phyloP scores from a whole-genome alignment of 2,113 vertebrate genomes.

The Ramphastos sulfuratus region DNA sequence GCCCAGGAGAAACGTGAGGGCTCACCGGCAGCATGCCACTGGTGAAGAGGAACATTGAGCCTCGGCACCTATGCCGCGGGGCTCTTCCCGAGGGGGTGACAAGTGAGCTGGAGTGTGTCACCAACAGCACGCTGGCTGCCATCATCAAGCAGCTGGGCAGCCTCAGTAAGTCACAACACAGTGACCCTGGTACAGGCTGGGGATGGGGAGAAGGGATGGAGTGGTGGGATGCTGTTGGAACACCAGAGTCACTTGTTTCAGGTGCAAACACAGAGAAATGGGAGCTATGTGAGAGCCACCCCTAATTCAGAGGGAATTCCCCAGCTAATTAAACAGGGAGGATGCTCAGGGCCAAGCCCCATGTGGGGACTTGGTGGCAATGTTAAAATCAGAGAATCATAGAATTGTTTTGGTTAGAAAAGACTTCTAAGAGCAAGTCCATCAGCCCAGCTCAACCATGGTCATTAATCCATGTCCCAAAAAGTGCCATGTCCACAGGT shows the following conservation, averaged over 20 bases:
- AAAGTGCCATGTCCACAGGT: too few species aligned
- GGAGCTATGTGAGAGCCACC: not conserved
- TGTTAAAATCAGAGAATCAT: too few species aligned
- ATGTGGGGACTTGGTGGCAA: not conserved
- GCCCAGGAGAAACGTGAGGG: not conserved
- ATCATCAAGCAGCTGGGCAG: constrained; percentile 93
- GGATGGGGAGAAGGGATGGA: not conserved
- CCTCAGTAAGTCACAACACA: constrained; percentile 81
- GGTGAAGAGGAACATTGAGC: constrained; percentile 91
- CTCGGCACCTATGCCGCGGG: constrained; percentile 88
- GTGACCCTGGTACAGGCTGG: fast-evolving
- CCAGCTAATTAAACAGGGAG: not conserved
- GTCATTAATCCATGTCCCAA: too few species aligned
- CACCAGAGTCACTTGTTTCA: fast-evolving
- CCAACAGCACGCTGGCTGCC: constrained; percentile 91
- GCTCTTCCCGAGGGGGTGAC: constrained; percentile 86
- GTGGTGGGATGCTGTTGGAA: not conserved
- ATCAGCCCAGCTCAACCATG: too few species aligned
- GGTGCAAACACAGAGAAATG: fast-evolving
- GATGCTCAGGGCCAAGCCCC: not conserved
- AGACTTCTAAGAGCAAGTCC: too few species aligned
- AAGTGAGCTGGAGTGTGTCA: constrained; percentile 92
- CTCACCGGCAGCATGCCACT: constrained; percentile 77
- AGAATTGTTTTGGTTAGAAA: too few species aligned
- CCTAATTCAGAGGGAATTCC: not conserved